These are phyloP conservation scores for Ceratitis capitata DNA, from an alignment of 1,140 invertebrate species.

Conservation along the genomic window DNA sequence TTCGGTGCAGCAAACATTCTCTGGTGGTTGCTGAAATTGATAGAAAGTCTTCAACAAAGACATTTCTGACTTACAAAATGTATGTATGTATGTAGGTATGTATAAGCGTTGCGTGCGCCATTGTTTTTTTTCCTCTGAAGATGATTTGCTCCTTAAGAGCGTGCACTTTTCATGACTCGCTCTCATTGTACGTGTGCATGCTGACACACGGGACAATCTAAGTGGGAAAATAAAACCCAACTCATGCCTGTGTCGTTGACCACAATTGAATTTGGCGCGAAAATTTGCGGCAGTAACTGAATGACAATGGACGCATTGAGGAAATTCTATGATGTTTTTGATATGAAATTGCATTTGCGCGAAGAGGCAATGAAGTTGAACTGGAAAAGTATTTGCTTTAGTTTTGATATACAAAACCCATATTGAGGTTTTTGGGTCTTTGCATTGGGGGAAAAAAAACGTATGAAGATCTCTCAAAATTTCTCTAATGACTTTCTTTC, in stretches of 20 bases:
- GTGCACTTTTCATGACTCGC: background rate
- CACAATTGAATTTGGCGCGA: background rate
- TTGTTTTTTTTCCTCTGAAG: background rate
- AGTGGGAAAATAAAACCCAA: background rate
- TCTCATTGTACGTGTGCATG: background rate
- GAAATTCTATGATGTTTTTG: too few species aligned
- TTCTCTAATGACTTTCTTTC: too few species aligned
- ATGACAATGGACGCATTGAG: background rate
- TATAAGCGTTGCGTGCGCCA: background rate
- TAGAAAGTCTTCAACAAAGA: background rate
- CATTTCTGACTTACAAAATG: background rate
- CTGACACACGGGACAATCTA: background rate
- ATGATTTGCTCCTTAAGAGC: background rate
- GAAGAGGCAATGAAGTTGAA: too few species aligned
- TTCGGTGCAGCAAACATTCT: background rate
- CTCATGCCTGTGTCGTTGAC: background rate
- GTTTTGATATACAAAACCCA: too few species aligned
- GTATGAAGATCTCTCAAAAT: too few species aligned
- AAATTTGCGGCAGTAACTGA: background rate
- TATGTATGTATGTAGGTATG: background rate
- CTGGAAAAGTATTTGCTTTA: too few species aligned
- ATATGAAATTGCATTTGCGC: too few species aligned
- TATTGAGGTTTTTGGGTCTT: too few species aligned
- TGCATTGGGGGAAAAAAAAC: too few species aligned
- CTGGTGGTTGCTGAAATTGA: background rate